Base-by-base conservation (phyloP, 2,797 vertebrate species). In the Leucoraja ocellata region DNA sequence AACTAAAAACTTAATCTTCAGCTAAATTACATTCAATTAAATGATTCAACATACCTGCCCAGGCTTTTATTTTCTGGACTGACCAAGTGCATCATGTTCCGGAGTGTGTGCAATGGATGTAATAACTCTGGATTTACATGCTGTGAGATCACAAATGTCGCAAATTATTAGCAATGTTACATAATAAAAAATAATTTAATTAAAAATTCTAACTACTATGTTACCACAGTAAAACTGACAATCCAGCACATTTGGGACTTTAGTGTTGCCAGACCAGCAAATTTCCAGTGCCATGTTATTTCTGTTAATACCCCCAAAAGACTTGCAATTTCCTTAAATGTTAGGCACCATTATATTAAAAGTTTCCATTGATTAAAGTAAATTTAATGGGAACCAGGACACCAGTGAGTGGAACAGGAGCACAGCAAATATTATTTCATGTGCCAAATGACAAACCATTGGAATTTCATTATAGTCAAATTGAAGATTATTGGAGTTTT, bases 11-110 rank as follows among this genome's bases (percentile, higher is more conserved):
- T 58, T 25, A 6, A 28, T 2, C 32, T 10, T 71, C 6, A 84
- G 8, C 5, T 91, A 91, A 36, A 71, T 21, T 18, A 4, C 46
- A 1, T 28, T 25, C 25, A 92, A 54, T 28, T 13, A 10, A 39
- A 92, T 23, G 71, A 76, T 92, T 23, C 39, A 39, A 63, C 97
- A 98, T 96, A 99, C 99, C 98, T 98, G 96, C 99, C 99, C 95
- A 99, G 96, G 95, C 97, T 97, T 94, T 97, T 95, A 1, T 98
- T 99, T 95, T 97, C 97, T 0, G 98, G 96, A 94, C 98, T 97
- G 94, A 99, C 97, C 96, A 99, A 96, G 94, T 99, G 99, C 98
- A 98, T 99, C 93, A 99, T 97, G 96, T 99, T 99, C 96, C 98
- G 98, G 95, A 99, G 96, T 58, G 98, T 99, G 93, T 99, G 99